Evolutionary conservation across 2,113 vertebrate species (phyloP).

Genomic region (Ameiurus melas): DNA sequence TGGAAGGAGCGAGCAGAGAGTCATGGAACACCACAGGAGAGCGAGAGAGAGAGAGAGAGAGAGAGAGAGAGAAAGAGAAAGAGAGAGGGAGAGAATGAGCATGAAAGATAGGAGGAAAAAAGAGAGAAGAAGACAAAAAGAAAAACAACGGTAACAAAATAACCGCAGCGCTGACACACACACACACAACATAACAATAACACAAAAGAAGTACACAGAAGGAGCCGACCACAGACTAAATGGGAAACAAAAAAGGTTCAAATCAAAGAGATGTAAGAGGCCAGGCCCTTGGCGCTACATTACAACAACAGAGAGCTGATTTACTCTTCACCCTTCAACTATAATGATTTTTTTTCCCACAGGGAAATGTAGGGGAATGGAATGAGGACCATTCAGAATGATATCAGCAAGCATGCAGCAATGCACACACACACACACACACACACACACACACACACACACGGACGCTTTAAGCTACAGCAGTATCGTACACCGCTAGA

Average conservation of each 20-base stretch:
- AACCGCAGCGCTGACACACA: conserved; percentile 41
- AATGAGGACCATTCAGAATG: conserved; percentile 45
- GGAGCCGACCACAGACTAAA: conserved; percentile 53
- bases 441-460: not conserved
- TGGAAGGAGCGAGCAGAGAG: conserved; percentile 84
- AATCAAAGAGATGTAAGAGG: conserved; percentile 75
- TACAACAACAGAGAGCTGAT: conserved; percentile 53
- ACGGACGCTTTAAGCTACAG: conserved; percentile 5
- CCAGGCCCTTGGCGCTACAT: conserved; percentile 77
- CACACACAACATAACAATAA: conserved; percentile 19
- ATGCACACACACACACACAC: conserved; percentile 25
- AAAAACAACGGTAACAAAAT: conserved; percentile 71
- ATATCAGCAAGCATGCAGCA: conserved; percentile 42
- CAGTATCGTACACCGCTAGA: conserved; percentile 15
- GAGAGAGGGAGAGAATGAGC: conserved; percentile 38
- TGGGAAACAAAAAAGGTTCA: conserved; percentile 68
- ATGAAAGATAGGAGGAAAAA: conserved; percentile 58
- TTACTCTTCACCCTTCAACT: conserved; percentile 28
- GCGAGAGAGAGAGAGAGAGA: conserved; percentile 58
- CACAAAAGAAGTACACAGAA: conserved; percentile 45
- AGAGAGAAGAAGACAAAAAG: conserved; percentile 74
- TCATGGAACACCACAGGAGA: conserved; percentile 78
- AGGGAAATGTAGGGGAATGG: not conserved
- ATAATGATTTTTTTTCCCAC: not conserved
- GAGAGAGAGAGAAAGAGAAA: conserved; percentile 42